Evolutionary conservation across 2,888 invertebrate genomes (phyloP).

Genomic region (Clistopyga incitator): DNA sequence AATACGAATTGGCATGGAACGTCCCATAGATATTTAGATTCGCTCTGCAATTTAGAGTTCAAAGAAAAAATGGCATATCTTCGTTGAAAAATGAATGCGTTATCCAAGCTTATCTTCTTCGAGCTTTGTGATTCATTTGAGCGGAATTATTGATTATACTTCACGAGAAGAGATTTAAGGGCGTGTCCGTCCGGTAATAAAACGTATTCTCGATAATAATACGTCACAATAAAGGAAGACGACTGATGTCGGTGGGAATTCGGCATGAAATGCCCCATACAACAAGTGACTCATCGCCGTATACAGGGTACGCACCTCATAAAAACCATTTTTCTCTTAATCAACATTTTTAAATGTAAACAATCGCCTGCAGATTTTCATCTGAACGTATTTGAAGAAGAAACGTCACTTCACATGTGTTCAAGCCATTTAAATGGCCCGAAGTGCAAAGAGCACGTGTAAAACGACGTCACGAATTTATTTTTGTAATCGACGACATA

Average conservation of each 20-base stretch:
- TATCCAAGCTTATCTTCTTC: too few relatives aligned
- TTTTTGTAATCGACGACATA: not conserved
- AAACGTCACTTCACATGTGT: conserved; percentile 15
- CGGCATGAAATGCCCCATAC: not conserved
- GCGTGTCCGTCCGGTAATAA: too few relatives aligned
- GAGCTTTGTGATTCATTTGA: too few relatives aligned
- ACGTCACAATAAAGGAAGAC: too few relatives aligned
- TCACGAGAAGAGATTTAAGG: too few relatives aligned
- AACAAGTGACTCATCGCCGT: not conserved
- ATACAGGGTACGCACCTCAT: not conserved
- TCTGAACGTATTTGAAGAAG: not conserved
- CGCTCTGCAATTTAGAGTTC: not conserved
- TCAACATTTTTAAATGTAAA: not conserved
- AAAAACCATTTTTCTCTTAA: not conserved
- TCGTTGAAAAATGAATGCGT: not conserved
- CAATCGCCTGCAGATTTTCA: not conserved
- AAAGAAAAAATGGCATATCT: not conserved
- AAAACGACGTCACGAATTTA: conserved; percentile 6
- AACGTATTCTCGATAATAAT: too few relatives aligned
- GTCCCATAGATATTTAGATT: too few relatives aligned
- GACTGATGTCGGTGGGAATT: too few relatives aligned
- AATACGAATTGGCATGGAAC: too few relatives aligned
- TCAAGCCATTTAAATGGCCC: not conserved
- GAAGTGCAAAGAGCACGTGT: conserved; percentile 1
- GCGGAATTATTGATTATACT: too few relatives aligned